phyloP scores from a whole-genome alignment of 2,888 invertebrate species.

The Ptilodon capucinus region DNA sequence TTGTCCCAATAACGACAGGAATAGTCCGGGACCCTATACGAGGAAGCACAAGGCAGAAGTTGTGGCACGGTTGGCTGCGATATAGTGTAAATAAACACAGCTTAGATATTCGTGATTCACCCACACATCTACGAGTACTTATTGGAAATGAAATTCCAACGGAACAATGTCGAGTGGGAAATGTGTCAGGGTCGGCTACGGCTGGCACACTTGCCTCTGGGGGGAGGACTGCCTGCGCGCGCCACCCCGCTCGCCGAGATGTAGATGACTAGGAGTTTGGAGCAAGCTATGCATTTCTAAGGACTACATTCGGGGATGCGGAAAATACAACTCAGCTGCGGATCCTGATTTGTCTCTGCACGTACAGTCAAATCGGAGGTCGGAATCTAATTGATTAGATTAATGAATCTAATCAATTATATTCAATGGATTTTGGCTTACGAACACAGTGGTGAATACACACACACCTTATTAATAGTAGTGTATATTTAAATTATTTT shows the following conservation, averaged over 20 bases:
- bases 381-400: no score
- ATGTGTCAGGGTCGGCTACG: conserved; percentile 7
- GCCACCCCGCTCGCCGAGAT: not conserved
- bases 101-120: not conserved
- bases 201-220: not conserved
- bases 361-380: no score
- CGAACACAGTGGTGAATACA: no score
- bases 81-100: not conserved
- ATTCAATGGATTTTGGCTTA: no score
- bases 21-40: no score
- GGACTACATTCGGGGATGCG: not conserved
- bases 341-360: not conserved
- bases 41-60: not conserved
- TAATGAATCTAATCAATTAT: no score
- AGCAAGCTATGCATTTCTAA: no score
- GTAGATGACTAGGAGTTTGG: not conserved
- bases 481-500: no score
- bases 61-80: not conserved
- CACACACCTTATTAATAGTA: no score
- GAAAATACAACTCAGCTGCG: not conserved
- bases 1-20: no score
- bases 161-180: not conserved
- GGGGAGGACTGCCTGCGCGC: not conserved
- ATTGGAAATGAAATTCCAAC: not conserved
- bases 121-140: no score